A percentile compares a stretch with the other conserved stretches of the same genome.
These are phyloP conservation scores for Dasypolia templi DNA, from an alignment of 2,888 invertebrate species.

Conservation along the genomic window DNA sequence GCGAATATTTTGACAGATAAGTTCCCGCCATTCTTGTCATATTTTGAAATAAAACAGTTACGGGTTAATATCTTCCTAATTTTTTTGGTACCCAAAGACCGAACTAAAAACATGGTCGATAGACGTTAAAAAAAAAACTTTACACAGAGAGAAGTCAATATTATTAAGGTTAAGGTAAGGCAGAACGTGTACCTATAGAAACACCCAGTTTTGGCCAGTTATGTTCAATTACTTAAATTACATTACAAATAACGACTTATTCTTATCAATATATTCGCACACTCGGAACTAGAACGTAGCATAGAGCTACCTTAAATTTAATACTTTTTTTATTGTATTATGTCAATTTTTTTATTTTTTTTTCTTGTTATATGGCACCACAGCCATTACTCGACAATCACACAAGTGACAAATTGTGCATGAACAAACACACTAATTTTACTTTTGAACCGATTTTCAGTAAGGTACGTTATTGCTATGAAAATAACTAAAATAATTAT, in stretches of 20 bases:
- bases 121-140: neutral
- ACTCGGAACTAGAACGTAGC: slow-evolving; percentile 73
- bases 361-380: slow-evolving; percentile 87
- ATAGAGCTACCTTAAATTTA: slow-evolving; percentile 84
- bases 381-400: slow-evolving; percentile 83
- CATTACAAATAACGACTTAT: neutral
- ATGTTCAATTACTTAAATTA: neutral
- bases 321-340: slow-evolving; percentile 89
- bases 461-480: slow-evolving; percentile 16
- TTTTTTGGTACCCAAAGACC: neutral
- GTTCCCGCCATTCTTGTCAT: slow-evolving; percentile 5
- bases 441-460: slow-evolving; percentile 61
- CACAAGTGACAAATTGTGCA: slow-evolving; percentile 80
- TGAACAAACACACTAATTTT: slow-evolving; percentile 71
- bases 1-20: slow-evolving; percentile 68
- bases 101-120: neutral
- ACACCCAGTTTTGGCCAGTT: too few relatives aligned
- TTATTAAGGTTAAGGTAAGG: too few relatives aligned
- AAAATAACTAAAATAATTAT: slow-evolving; percentile 19
- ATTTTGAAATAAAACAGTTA: neutral
- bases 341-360: slow-evolving; percentile 87
- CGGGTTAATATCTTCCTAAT: neutral
- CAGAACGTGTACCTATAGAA: too few relatives aligned
- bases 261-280: slow-evolving; percentile 67
- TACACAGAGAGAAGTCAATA: neutral